Conservation (phyloP, 2,797 vertebrate genomes). For the Sandelia bainsii region DNA sequence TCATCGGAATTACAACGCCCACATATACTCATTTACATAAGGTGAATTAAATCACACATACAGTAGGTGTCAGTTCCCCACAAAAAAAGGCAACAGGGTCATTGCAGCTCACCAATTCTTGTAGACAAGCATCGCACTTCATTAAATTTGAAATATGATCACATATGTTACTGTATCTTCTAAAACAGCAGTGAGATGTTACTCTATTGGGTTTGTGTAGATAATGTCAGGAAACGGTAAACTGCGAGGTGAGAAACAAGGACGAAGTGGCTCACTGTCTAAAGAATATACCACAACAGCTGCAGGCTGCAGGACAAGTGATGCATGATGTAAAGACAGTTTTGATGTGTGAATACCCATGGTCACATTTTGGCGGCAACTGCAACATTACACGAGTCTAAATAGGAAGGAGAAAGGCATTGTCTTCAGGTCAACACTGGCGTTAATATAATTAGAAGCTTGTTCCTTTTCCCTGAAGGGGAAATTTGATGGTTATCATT, state of each 20-base stretch:
- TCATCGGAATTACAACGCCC: slow-evolving; percentile 46
- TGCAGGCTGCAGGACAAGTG: slow-evolving; percentile 64
- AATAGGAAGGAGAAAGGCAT: slow-evolving; percentile 57
- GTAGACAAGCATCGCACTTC: slow-evolving; percentile 33
- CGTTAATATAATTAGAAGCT: slow-evolving; percentile 78
- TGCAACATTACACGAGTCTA: slow-evolving; percentile 57
- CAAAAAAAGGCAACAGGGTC: slow-evolving; percentile 43
- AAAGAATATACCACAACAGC: slow-evolving; percentile 59
- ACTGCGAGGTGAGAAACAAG: slow-evolving; percentile 64
- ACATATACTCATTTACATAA: slow-evolving; percentile 59
- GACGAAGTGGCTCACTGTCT: slow-evolving; percentile 41
- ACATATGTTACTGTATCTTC: slow-evolving; percentile 27
- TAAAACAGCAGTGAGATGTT: slow-evolving; percentile 45
- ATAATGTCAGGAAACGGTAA: slow-evolving; percentile 57
- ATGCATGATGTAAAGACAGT: slow-evolving; percentile 53
- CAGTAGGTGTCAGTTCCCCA: slow-evolving; percentile 40
- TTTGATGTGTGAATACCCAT: slow-evolving; percentile 66
- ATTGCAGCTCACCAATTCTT: slow-evolving; percentile 14
- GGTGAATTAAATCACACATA: slow-evolving; percentile 60
- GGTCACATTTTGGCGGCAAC: slow-evolving; percentile 62
- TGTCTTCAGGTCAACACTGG: slow-evolving; percentile 72
- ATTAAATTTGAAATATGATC: slow-evolving; percentile 55
- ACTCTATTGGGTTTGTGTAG: slow-evolving; percentile 37
- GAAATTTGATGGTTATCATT: slow-evolving; percentile 75
- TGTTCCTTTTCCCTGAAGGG: slow-evolving; percentile 70